These are phyloP conservation scores for Hydrolagus colliei DNA, from an alignment of 2,797 vertebrate species.

Conservation along the genomic window DNA sequence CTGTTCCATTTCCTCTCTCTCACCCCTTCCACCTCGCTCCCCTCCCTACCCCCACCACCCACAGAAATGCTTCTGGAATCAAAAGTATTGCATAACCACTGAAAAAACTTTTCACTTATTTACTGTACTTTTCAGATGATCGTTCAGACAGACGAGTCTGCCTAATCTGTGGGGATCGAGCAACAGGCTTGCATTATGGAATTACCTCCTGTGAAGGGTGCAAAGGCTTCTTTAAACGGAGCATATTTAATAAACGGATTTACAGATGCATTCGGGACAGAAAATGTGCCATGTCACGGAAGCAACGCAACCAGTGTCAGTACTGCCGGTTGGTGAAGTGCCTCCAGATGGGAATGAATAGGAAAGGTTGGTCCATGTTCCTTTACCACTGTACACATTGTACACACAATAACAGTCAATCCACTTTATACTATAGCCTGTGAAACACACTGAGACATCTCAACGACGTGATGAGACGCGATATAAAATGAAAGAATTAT, in stretches of 20 bases:
- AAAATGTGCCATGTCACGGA: conserved; percentile 97
- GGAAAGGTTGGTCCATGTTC: conserved; percentile 68
- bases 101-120: neutral
- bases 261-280: conserved; percentile 95
- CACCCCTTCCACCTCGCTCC: too few species aligned
- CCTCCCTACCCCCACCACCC: too few species aligned
- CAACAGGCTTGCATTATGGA: conserved; percentile 95
- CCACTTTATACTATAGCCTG: too few species aligned
- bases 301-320: conserved; percentile 96
- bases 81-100: neutral
- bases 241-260: conserved; percentile 96
- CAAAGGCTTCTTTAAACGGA: conserved; percentile 98
- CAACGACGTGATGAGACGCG: too few species aligned
- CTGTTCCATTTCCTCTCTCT: neutral
- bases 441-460: too few species aligned
- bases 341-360: conserved; percentile 98
- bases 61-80: neutral
- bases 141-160: conserved; percentile 89
- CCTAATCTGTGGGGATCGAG: conserved; percentile 93
- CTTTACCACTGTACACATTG: too few species aligned
- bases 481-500: too few species aligned
- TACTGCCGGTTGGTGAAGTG: conserved; percentile 98
- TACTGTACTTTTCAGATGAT: conserved; percentile 70
- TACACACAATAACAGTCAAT: too few species aligned
- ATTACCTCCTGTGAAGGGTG: conserved; percentile 98